Conservation (phyloP, 2,113 vertebrate species). For the Cryptoleucopteryx plumbea region DNA sequence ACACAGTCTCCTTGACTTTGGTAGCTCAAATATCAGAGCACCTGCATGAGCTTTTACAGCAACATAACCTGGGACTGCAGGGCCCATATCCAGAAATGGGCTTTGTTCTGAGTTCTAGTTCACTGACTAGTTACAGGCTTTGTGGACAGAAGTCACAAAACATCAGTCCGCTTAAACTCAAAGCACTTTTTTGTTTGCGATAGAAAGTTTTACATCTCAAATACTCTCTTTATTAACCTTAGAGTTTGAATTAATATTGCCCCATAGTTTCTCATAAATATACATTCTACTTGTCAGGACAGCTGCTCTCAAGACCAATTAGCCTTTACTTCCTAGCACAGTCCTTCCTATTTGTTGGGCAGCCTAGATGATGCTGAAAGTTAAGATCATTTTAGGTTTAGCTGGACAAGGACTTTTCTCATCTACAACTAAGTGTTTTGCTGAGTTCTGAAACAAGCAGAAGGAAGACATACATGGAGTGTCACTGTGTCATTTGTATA, state of each 20-base stretch:
- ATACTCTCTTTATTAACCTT: not conserved
- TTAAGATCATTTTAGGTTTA: not conserved
- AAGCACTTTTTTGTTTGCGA: not conserved
- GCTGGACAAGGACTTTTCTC: not conserved
- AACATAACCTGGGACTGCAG: not conserved
- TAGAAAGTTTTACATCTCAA: not conserved
- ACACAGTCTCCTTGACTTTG: not conserved
- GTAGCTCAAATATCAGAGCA: not conserved
- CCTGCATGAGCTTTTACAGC: not conserved
- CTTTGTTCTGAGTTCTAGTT: not conserved
- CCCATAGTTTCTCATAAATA: not conserved
- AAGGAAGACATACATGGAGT: not conserved
- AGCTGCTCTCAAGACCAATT: not conserved
- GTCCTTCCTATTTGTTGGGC: not conserved
- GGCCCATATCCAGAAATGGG: not conserved
- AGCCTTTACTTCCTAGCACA: not conserved
- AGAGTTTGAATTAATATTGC: not conserved
- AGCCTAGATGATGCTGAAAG: not conserved
- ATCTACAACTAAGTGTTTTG: not conserved
- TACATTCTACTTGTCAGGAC: not conserved
- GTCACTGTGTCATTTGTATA: not conserved
- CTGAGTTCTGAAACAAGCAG: not conserved
- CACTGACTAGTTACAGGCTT: not conserved
- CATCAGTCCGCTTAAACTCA: not conserved
- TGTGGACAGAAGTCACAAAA: not conserved